Evolutionary conservation across 2,113 vertebrate species (phyloP), one percentile per base, ranked within the genome.

Genomic region (Sinosuthora webbiana): DNA sequence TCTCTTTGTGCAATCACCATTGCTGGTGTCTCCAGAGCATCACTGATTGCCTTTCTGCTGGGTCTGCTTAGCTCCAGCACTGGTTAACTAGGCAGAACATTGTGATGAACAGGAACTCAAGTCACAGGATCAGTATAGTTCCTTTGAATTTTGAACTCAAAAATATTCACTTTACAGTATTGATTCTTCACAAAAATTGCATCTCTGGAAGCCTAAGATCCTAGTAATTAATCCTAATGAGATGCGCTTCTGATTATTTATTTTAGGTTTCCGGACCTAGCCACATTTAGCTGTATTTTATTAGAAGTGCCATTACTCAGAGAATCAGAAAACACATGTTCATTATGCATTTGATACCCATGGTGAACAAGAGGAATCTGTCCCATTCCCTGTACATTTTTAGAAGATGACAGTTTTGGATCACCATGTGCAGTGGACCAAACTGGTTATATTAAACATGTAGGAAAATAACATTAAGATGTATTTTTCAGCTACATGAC

Each of bases 401-500:
- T 62, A 78, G 77, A 85, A 84, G 63, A 64, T 5, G 4, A 57
- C 53, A 71, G 37, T 90, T 96, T 95, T 7, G 30, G 69, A 85
- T 89, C 85, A 23, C 7, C 2, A 53, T 62, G 41, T 71, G 74
- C 39, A 94, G 52, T 53, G n/a, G 31, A 53, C 64, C 78, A 94
- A 97, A 95, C 57, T 96, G 70, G 87, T 96, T 94, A 87, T 95
- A 96, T 93, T 97, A 97, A 97, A 95, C 68, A 68, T 89, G 60
- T 37, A 95, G 74, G 80, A 94, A 96, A 97, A 96, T 79, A 97
- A 87, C 95, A 89, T 89, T 83, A 94, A 93, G 93, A 91, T 96
- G 86, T 95, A 94, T 97, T 94, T 97, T 97, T 96, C 96, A 89
- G 93, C 87, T 96, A 97, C 92, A 96, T 96, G 97, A 97, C 97